Evolutionary conservation across 2,888 invertebrate species (phyloP).

Genomic region (Hydrotaea diabolus): DNA sequence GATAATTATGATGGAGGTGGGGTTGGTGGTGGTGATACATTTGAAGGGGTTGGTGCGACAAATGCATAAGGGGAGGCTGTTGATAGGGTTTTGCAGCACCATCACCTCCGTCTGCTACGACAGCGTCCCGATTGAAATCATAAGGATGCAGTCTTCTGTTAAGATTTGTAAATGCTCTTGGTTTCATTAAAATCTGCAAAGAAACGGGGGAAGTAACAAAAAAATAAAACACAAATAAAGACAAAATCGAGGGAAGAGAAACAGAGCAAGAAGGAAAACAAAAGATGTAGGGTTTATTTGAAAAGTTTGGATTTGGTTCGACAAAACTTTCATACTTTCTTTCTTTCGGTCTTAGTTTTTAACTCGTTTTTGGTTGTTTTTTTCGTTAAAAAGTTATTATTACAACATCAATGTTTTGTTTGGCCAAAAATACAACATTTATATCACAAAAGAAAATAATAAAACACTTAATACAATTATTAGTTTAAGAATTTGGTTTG

Average conservation of each 20-base stretch:
- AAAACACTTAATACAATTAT: neutral
- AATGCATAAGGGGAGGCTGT: neutral
- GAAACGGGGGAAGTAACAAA: constrained; percentile 36
- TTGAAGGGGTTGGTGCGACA: neutral
- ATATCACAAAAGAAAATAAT: neutral
- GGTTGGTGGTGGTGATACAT: constrained; percentile 20
- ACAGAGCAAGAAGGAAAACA: neutral
- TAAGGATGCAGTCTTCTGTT: constrained; percentile 49
- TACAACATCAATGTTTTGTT: neutral
- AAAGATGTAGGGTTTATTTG: no score
- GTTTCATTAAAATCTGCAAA: constrained; percentile 62
- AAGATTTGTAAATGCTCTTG: constrained; percentile 22
- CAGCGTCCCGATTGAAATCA: neutral
- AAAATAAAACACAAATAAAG: constrained; percentile 49
- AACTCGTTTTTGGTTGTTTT: neutral
- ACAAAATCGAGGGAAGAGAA: constrained; percentile 30
- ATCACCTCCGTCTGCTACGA: neutral
- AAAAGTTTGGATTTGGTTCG: neutral
- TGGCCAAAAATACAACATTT: constrained; percentile 9
- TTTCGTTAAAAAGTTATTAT: neutral
- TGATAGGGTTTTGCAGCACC: neutral
- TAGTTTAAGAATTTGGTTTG: neutral
- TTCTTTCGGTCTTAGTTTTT: constrained; percentile 27
- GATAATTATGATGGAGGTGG: no score
- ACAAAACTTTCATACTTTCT: neutral